Conservation (phyloP, 2,113 vertebrate genomes). For the Rhynchopsitta pachyrhyncha region DNA sequence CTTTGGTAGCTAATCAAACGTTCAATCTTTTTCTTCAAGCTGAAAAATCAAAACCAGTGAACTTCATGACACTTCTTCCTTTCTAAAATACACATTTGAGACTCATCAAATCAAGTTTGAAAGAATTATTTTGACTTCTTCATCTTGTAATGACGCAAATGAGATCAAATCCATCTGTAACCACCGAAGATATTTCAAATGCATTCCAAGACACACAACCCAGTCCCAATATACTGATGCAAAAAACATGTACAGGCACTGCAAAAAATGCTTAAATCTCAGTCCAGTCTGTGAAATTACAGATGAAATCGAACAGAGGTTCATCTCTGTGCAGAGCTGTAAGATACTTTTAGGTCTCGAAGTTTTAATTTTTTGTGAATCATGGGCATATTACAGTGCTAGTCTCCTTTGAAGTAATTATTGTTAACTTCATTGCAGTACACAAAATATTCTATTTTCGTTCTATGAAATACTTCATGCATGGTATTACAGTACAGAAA, state of each 20-base stretch:
- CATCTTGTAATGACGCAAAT: neutral
- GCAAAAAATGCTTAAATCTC: neutral
- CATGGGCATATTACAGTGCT: neutral
- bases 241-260: neutral
- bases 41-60: neutral
- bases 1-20: neutral
- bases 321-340: neutral
- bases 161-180: neutral
- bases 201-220: neutral
- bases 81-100: neutral
- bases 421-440: neutral
- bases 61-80: neutral
- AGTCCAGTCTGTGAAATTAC: neutral
- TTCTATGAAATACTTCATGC: neutral
- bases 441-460: neutral
- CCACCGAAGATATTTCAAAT: neutral
- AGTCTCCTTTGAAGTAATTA: neutral
- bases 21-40: neutral
- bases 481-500: neutral
- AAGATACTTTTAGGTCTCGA: neutral
- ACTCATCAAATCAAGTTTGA: neutral
- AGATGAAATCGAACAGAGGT: neutral
- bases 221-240: neutral
- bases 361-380: neutral
- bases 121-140: neutral